These are phyloP conservation scores for Limnephilus lunatus DNA, from an alignment of 2,888 invertebrate genomes.

Conservation along the genomic window DNA sequence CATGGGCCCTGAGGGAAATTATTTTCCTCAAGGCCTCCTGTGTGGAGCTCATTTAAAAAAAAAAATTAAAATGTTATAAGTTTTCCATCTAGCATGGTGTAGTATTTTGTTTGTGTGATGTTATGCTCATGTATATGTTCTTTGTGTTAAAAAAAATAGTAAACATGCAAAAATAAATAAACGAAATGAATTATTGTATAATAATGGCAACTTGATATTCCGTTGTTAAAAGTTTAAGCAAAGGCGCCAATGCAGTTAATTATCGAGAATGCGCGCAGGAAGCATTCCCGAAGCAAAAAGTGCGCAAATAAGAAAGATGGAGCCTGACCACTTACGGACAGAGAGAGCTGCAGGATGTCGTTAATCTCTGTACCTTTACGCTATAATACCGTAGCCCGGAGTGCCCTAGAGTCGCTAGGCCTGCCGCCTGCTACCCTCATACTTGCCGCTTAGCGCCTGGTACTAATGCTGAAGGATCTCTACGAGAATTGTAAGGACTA, in stretches of 20 bases:
- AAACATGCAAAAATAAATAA: no score
- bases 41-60: no score
- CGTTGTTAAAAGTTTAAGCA: neutral
- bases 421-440: neutral
- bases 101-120: no score
- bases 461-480: neutral
- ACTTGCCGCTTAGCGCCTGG: neutral
- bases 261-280: conserved; percentile 31
- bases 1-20: no score
- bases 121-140: no score
- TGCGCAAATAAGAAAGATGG: neutral
- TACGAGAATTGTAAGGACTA: neutral
- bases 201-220: neutral
- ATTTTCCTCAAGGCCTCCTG: no score
- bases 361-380: conserved; percentile 14
- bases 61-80: no score
- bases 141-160: no score
- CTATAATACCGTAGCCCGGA: neutral
- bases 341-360: conserved; percentile 34
- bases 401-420: neutral
- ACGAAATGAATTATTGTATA: neutral
- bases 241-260: neutral
- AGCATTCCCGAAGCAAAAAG: neutral
- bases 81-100: no score
- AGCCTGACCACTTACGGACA: conserved; percentile 3